These are phyloP conservation scores for Rhinopomastus cyanomelas DNA, from an alignment of 2,113 vertebrate genomes.

Conservation along the genomic window DNA sequence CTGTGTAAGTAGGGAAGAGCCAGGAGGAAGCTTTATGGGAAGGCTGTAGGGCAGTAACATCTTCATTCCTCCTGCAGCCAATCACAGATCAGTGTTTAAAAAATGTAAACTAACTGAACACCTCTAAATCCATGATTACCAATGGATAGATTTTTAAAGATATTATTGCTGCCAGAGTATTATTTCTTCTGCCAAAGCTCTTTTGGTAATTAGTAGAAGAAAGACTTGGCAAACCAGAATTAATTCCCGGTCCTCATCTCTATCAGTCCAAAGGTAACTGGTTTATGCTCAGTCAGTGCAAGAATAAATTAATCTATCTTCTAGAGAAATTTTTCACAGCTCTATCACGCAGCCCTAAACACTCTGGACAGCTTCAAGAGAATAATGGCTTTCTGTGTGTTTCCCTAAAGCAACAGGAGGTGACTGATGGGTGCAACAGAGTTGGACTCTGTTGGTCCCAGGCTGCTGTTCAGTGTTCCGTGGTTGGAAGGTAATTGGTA, in stretches of 20 bases:
- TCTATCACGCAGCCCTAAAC: background rate
- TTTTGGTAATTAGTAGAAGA: background rate
- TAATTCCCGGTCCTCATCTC: background rate
- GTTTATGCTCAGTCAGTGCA: background rate
- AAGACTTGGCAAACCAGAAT: background rate
- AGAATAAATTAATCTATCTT: background rate
- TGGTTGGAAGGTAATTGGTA: no score
- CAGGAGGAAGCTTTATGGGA: background rate
- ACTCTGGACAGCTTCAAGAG: background rate
- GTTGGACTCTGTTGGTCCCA: fast-evolving
- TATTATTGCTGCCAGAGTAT: background rate
- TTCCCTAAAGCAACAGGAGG: background rate
- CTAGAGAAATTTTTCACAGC: background rate
- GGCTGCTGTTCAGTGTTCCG: background rate
- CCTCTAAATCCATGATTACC: background rate
- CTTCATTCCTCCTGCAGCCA: background rate
- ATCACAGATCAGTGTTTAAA: background rate
- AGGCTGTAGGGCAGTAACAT: background rate
- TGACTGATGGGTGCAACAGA: background rate
- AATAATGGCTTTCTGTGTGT: background rate
- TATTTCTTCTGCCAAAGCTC: background rate
- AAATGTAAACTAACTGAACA: background rate
- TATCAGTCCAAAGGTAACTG: background rate
- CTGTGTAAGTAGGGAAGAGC: background rate
- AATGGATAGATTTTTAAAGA: background rate